Conservation (phyloP, 2,888 invertebrate genomes). For the Phanerotoma sp. region DNA sequence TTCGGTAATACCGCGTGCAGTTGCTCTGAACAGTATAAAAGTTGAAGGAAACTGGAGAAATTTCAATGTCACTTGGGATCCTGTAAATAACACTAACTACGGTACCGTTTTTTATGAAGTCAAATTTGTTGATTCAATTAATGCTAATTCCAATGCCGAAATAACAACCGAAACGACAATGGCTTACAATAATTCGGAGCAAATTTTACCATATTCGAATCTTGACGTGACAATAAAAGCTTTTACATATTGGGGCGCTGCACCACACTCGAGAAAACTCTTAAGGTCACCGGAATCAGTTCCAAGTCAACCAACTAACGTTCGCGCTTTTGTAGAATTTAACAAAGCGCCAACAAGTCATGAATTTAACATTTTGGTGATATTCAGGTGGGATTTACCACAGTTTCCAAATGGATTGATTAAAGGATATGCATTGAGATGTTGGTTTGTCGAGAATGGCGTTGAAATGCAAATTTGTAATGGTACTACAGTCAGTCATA, state of each 20-base stretch:
- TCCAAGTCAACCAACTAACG: constrained; percentile 73
- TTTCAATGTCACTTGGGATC: constrained; percentile 84
- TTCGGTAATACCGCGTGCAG: constrained; percentile 73
- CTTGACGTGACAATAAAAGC: constrained; percentile 76
- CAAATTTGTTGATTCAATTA: constrained; percentile 64
- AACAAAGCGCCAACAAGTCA: constrained; percentile 53
- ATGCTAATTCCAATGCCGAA: constrained; percentile 62
- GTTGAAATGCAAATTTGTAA: constrained; percentile 61
- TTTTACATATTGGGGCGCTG: constrained; percentile 82
- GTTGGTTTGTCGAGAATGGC: constrained; percentile 64
- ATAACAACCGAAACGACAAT: constrained; percentile 49
- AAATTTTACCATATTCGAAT: constrained; percentile 69
- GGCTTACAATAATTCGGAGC: constrained; percentile 56
- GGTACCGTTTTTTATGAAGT: constrained; percentile 83
- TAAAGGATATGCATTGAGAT: constrained; percentile 70
- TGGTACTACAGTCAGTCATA: constrained; percentile 59
- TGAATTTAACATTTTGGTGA: constrained; percentile 41
- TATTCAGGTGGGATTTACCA: constrained; percentile 75
- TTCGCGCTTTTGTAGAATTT: constrained; percentile 73
- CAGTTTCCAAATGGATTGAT: constrained; percentile 73
- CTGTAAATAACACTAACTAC: constrained; percentile 73
- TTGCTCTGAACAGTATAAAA: constrained; percentile 67
- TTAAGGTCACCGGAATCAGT: constrained; percentile 78
- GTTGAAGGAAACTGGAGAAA: constrained; percentile 76
- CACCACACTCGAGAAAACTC: constrained; percentile 64